A percentile compares a stretch with the other conserved stretches of the same genome.
Conservation (phyloP, 2,113 vertebrate genomes). For the Lycaon pictus region DNA sequence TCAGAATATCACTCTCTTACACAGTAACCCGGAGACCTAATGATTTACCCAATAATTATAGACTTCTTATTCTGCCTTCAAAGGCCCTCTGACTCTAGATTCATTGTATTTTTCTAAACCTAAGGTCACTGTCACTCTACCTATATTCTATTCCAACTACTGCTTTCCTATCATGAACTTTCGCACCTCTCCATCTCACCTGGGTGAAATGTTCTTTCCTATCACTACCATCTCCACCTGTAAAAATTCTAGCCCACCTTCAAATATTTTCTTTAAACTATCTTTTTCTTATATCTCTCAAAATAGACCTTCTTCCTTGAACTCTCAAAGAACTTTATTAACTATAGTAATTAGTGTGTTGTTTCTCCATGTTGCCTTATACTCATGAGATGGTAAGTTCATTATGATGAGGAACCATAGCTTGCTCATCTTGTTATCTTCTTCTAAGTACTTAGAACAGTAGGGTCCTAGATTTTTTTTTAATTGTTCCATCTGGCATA, state of each 20-base stretch:
- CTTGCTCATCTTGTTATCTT: background rate
- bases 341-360: background rate
- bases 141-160: background rate
- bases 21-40: background rate
- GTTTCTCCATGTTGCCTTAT: slow-evolving; percentile 3
- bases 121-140: background rate
- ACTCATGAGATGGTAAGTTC: background rate
- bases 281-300: background rate
- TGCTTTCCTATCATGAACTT: background rate
- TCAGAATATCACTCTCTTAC: background rate
- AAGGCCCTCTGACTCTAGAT: background rate
- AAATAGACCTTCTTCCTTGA: background rate
- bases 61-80: background rate
- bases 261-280: background rate
- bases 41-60: background rate
- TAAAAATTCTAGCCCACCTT: background rate
- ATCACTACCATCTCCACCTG: background rate
- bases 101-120: background rate
- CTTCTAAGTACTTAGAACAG: background rate
- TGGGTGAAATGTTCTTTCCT: background rate
- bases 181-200: background rate
- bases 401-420: background rate
- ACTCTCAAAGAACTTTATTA: background rate
- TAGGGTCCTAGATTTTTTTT: too few relatives aligned
- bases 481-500: background rate